phyloP scores from a whole-genome alignment of 2,797 vertebrate species.

The Champsocephalus gunnari region DNA sequence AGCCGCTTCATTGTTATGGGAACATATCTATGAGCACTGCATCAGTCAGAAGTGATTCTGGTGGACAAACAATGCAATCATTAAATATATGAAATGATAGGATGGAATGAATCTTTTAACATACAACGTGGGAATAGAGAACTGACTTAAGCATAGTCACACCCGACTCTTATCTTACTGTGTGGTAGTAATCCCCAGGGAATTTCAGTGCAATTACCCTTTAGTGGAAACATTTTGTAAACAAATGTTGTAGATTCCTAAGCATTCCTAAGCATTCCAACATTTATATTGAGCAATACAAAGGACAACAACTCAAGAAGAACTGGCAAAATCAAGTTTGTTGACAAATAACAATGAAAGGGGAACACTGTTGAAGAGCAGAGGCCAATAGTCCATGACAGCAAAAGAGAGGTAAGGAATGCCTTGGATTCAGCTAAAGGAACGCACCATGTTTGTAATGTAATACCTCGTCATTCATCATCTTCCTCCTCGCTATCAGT shows the following conservation, averaged over 20 bases:
- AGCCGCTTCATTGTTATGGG: constrained; percentile 18
- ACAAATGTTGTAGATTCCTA: constrained; percentile 4
- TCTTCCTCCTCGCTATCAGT: constrained; percentile 71
- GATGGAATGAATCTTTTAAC: constrained; percentile 43
- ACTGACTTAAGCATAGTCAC: neutral
- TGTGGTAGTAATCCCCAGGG: neutral
- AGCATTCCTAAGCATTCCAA: constrained; percentile 24
- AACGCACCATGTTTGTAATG: constrained; percentile 1
- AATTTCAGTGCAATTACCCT: constrained; percentile 46
- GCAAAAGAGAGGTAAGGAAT: constrained; percentile 19
- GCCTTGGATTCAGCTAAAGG: constrained; percentile 46
- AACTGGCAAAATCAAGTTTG: neutral
- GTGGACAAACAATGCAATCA: constrained; percentile 23
- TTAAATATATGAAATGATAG: constrained; percentile 24
- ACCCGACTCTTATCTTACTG: neutral
- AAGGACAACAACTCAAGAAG: neutral
- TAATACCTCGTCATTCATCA: constrained; percentile 61
- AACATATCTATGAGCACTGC: constrained; percentile 21
- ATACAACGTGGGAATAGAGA: constrained; percentile 9
- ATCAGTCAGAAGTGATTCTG: constrained; percentile 13
- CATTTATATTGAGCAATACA: neutral
- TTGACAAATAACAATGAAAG: constrained; percentile 6
- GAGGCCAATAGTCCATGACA: constrained; percentile 35
- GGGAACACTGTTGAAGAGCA: constrained; percentile 10
- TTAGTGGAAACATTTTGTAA: constrained; percentile 16